Percentiles rank a stretch among this genome's conserved stretches.
phyloP scores from a whole-genome alignment of 2,888 invertebrate species.

The Drosophila falleni region DNA sequence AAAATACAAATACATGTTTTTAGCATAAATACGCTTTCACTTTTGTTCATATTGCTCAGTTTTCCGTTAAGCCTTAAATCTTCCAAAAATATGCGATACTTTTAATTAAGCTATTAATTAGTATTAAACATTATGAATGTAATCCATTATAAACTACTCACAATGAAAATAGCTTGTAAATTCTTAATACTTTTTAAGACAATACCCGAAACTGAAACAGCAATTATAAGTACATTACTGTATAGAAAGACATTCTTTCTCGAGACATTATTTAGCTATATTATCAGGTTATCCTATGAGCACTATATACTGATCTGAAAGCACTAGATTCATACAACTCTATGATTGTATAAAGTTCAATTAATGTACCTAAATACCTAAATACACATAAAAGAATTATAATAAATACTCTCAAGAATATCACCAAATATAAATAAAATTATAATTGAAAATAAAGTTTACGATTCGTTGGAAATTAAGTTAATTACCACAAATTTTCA shows the following conservation, averaged over 20 bases:
- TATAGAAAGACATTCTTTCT: conserved; percentile 28
- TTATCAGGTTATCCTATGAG: conserved; percentile 21
- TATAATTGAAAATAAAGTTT: conserved; percentile 8
- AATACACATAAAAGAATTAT: conserved; percentile 40
- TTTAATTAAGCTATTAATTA: conserved; percentile 48
- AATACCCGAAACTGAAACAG: conserved; percentile 35
- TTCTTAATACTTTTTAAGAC: conserved; percentile 33
- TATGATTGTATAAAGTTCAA: conserved; percentile 46
- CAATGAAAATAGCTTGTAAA: conserved; percentile 22
- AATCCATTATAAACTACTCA: conserved; percentile 38
- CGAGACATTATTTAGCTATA: conserved; percentile 27
- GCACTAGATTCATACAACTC: conserved; percentile 32
- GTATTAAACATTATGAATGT: conserved; percentile 68
- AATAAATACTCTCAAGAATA: conserved; percentile 24
- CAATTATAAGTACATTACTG: conserved; percentile 23
- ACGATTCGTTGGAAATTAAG: conserved; percentile 2
- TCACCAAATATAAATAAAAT: conserved; percentile 16
- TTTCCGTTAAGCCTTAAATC: conserved; percentile 36
- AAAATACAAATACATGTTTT: conserved; percentile 6
- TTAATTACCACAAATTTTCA: conserved; percentile 23
- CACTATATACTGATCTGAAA: conserved; percentile 31
- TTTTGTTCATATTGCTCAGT: conserved; percentile 42
- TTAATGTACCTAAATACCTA: conserved; percentile 50
- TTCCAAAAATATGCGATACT: conserved; percentile 48
- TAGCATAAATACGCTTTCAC: conserved; percentile 43